A percentile compares a stretch with the other conserved stretches of the same genome.
Conservation (phyloP, 64 coral and sea anemone species). For the Pocillopora damicornis region DNA sequence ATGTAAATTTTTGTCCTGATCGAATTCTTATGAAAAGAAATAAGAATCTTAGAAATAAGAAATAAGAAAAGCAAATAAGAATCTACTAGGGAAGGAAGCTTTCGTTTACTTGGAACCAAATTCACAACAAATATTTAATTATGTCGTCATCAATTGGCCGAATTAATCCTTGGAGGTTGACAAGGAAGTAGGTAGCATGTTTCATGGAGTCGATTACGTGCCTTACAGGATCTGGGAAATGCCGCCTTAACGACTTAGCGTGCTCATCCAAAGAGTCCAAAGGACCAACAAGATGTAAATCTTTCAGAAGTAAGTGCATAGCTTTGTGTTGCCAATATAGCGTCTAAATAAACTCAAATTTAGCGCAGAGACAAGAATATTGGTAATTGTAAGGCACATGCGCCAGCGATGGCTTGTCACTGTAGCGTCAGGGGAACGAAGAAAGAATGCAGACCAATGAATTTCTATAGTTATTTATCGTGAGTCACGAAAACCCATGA, state of each 20-base stretch:
- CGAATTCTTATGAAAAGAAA: too few species aligned
- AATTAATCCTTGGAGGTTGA: neutral
- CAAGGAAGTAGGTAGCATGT: too few species aligned
- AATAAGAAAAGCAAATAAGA: too few species aligned
- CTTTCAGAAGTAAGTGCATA: neutral
- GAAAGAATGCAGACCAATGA: too few species aligned
- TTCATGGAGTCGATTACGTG: neutral
- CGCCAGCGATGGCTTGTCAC: too few species aligned
- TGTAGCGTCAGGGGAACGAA: too few species aligned
- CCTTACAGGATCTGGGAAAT: slow-evolving; percentile 5
- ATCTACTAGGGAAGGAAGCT: neutral
- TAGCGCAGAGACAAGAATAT: neutral
- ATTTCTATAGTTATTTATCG: too few species aligned
- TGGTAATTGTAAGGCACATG: neutral
- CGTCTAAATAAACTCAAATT: too few species aligned
- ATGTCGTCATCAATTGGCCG: too few species aligned
- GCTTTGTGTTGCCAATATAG: neutral
- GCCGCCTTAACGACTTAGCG: neutral
- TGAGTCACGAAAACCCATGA: too few species aligned
- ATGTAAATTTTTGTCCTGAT: too few species aligned
- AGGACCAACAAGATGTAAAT: neutral
- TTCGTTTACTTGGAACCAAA: neutral
- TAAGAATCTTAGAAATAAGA: too few species aligned
- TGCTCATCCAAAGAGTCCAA: neutral
- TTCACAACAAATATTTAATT: neutral